phyloP scores from a whole-genome alignment of 2,888 invertebrate species.

The Thera britannica region DNA sequence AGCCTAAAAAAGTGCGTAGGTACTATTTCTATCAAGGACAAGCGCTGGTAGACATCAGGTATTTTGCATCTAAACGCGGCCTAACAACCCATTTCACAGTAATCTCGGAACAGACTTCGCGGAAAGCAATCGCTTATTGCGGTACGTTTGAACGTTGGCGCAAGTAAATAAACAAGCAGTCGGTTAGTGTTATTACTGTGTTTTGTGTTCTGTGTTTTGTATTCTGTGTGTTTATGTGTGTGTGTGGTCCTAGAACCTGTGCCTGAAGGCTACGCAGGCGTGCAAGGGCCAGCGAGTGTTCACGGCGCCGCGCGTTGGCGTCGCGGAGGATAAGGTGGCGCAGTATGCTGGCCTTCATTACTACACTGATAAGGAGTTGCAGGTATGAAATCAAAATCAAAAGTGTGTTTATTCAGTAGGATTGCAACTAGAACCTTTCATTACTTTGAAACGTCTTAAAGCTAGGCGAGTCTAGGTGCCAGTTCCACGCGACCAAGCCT shows the following conservation, averaged over 20 bases:
- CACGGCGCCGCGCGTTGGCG: conserved; percentile 93
- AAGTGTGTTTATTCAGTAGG: too few species aligned
- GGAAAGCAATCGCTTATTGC: conserved; percentile 56
- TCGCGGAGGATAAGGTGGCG: conserved; percentile 95
- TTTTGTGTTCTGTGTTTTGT: conserved; percentile 54
- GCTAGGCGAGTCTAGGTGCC: too few species aligned
- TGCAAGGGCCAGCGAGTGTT: conserved; percentile 93
- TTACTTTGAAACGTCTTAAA: too few species aligned
- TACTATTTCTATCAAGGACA: not conserved
- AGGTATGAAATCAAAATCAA: conserved; percentile 75
- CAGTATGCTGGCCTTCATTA: conserved; percentile 96
- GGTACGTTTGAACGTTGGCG: conserved; percentile 49
- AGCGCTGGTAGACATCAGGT: not conserved
- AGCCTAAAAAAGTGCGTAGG: too few species aligned
- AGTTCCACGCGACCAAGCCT: too few species aligned
- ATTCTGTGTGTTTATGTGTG: conserved; percentile 60
- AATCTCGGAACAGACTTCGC: conserved; percentile 48
- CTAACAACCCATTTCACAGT: conserved; percentile 41
- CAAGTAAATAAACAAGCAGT: conserved; percentile 56
- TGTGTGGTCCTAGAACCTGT: conserved; percentile 93
- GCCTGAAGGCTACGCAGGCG: conserved; percentile 94
- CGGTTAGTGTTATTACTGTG: conserved; percentile 57
- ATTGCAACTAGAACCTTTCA: too few species aligned
- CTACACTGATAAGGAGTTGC: conserved; percentile 96
- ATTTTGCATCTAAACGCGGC: conserved; percentile 9